Percentiles rank a stretch among this genome's conserved stretches.
Conservation (phyloP, 2,888 invertebrate species). For the Sarcophaga variegata region DNA sequence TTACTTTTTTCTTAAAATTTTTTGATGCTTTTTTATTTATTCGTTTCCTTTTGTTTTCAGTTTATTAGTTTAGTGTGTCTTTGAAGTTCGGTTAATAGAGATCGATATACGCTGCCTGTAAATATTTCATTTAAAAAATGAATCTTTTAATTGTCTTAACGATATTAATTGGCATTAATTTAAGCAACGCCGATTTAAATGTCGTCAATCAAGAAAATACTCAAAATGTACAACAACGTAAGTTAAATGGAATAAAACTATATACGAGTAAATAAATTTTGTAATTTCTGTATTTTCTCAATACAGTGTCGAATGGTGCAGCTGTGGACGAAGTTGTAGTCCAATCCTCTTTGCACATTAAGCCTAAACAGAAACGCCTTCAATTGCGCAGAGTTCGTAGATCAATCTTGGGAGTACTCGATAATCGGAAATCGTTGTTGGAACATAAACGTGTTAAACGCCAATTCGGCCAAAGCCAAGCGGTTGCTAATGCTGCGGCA, state of each 20-base stretch:
- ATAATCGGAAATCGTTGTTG: slow-evolving; percentile 65
- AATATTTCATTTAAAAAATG: slow-evolving; percentile 47
- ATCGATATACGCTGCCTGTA: slow-evolving; percentile 27
- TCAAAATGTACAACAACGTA: slow-evolving; percentile 73
- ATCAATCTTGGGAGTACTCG: slow-evolving; percentile 49
- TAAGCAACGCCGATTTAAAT: slow-evolving; percentile 62
- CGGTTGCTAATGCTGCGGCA: slow-evolving; percentile 78
- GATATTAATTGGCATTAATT: slow-evolving; percentile 47
- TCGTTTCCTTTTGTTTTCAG: slow-evolving; percentile 42
- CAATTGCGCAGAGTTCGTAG: slow-evolving; percentile 65
- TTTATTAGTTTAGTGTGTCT: slow-evolving; percentile 61
- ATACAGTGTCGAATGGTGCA: slow-evolving; percentile 74
- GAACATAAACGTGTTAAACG: slow-evolving; percentile 77
- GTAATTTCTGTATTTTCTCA: slow-evolving; percentile 1
- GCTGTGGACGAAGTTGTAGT: slow-evolving; percentile 83
- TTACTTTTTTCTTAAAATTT: slow-evolving; percentile 23
- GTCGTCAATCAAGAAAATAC: slow-evolving; percentile 63
- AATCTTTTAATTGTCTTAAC: slow-evolving; percentile 48
- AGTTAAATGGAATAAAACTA: slow-evolving; percentile 66
- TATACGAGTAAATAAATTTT: not conserved
- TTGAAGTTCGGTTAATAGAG: slow-evolving; percentile 48
- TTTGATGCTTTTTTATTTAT: slow-evolving; percentile 6
- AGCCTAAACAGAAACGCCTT: slow-evolving; percentile 77
- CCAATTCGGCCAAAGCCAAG: slow-evolving; percentile 75
- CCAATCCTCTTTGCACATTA: slow-evolving; percentile 82